Evolutionary conservation across 2,113 vertebrate genomes (phyloP).

Genomic region (Poicephalus gulielmi): DNA sequence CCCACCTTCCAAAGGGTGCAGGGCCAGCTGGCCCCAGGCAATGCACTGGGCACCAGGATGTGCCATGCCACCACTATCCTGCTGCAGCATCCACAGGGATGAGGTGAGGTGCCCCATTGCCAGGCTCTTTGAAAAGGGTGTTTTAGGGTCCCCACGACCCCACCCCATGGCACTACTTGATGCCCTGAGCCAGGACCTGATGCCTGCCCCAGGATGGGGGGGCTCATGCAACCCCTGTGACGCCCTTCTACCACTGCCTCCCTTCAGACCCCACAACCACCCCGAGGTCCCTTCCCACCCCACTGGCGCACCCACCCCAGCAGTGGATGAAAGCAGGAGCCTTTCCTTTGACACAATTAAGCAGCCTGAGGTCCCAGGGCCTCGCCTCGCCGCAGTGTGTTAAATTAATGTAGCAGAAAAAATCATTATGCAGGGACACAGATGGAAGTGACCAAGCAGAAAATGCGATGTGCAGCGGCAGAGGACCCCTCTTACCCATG

Average conservation of each 20-base stretch:
- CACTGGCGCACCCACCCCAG: background rate
- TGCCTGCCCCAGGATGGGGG: background rate
- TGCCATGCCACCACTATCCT: background rate
- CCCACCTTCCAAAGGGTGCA: background rate
- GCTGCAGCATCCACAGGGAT: background rate
- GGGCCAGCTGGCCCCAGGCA: background rate
- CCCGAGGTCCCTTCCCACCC: background rate
- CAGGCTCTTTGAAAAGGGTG: background rate
- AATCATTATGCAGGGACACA: slow-evolving; percentile 84
- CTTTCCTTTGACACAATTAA: slow-evolving; percentile 77
- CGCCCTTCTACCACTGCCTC: fast-evolving
- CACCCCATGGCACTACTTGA: fast-evolving
- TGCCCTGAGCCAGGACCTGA: background rate
- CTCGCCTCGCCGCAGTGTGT: slow-evolving; percentile 75
- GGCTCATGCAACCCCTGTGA: fast-evolving
- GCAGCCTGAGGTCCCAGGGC: slow-evolving; percentile 74
- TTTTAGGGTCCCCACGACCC: background rate
- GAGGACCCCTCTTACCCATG: slow-evolving; percentile 77
- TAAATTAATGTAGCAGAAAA: slow-evolving; percentile 86
- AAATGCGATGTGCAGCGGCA: slow-evolving; percentile 70
- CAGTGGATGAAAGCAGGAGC: slow-evolving; percentile 16
- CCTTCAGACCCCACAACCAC: background rate
- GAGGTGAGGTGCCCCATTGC: background rate
- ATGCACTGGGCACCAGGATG: fast-evolving
- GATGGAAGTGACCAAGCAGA: slow-evolving; percentile 84